Percentiles rank a stretch among this genome's conserved stretches.
Evolutionary conservation across 2,888 invertebrate genomes (phyloP).

Genomic region (Cybosia mesomella): DNA sequence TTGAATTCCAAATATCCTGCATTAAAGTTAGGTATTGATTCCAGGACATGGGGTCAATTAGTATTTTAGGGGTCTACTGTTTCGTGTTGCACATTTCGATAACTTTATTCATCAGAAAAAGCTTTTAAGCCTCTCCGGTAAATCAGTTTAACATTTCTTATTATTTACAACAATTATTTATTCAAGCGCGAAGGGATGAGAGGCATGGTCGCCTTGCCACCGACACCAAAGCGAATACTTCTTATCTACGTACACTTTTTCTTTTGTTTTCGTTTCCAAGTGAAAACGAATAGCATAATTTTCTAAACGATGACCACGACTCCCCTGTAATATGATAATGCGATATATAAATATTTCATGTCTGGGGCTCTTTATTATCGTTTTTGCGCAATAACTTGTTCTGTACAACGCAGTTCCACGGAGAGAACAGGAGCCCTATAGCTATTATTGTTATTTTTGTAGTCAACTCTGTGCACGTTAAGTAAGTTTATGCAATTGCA

Average conservation of each 20-base stretch:
- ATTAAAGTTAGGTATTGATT: conserved; percentile 34
- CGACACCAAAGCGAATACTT: conserved; percentile 41
- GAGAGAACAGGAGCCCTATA: conserved; percentile 68
- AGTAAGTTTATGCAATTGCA: conserved; percentile 39
- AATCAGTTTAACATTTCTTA: conserved; percentile 28
- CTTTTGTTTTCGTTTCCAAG: conserved; percentile 68
- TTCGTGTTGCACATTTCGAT: background rate
- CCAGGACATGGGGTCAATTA: background rate
- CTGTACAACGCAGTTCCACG: conserved; percentile 69
- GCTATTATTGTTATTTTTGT: conserved; percentile 69
- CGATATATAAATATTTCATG: conserved; percentile 84
- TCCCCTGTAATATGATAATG: conserved; percentile 86
- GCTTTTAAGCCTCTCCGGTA: background rate
- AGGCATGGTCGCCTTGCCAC: conserved; percentile 53
- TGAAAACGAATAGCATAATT: conserved; percentile 84
- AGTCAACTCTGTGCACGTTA: conserved; percentile 49
- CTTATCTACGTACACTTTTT: conserved; percentile 56
- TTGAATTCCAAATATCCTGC: conserved; percentile 41
- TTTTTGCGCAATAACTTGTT: conserved; percentile 82
- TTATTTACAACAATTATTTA: conserved; percentile 55
- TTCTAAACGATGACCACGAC: conserved; percentile 83
- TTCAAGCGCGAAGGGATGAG: conserved; percentile 51
- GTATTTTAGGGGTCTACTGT: background rate
- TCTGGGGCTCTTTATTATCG: conserved; percentile 76
- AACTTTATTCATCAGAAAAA: background rate